phyloP scores from a whole-genome alignment of 2,888 invertebrate genomes.

The Thereva unica region DNA sequence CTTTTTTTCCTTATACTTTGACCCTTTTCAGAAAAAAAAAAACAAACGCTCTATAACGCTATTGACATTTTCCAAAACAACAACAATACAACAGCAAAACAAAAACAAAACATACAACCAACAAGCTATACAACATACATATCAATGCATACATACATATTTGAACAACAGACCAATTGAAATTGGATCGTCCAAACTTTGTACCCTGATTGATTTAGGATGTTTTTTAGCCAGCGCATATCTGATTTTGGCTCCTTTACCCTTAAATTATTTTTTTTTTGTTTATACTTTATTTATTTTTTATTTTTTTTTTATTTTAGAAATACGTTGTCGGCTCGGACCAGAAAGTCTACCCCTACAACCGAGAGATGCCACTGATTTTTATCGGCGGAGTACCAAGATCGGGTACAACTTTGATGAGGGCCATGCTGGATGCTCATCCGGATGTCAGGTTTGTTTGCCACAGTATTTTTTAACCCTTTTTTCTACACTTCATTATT shows the following conservation, averaged over 20 bases:
- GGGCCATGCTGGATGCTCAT: conserved; percentile 98
- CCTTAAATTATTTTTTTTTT: not conserved
- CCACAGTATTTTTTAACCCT: not conserved
- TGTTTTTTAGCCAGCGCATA: not conserved
- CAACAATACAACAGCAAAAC: conserved; percentile 9
- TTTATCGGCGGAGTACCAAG: conserved; percentile 98
- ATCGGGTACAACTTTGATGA: conserved; percentile 95
- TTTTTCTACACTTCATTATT: not conserved
- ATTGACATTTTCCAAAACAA: conserved; percentile 20
- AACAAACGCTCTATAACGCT: not conserved
- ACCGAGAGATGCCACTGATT: conserved; percentile 88
- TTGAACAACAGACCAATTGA: not conserved
- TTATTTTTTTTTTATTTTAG: conserved; percentile 54
- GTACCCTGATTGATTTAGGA: not conserved
- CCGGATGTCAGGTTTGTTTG: conserved; percentile 79
- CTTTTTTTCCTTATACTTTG: conserved; percentile 1
- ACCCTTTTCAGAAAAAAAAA: too few relatives aligned
- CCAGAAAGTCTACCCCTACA: conserved; percentile 72
- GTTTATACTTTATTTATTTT: conserved; percentile 35
- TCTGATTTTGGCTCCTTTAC: not conserved
- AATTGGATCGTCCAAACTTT: conserved; percentile 8
- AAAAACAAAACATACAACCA: too few relatives aligned
- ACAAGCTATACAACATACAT: too few relatives aligned
- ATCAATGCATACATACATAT: too few relatives aligned
- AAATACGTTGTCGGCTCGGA: conserved; percentile 68